Base-by-base conservation (phyloP, 2,113 vertebrate genomes). In the Paedocypris sp. region DNA sequence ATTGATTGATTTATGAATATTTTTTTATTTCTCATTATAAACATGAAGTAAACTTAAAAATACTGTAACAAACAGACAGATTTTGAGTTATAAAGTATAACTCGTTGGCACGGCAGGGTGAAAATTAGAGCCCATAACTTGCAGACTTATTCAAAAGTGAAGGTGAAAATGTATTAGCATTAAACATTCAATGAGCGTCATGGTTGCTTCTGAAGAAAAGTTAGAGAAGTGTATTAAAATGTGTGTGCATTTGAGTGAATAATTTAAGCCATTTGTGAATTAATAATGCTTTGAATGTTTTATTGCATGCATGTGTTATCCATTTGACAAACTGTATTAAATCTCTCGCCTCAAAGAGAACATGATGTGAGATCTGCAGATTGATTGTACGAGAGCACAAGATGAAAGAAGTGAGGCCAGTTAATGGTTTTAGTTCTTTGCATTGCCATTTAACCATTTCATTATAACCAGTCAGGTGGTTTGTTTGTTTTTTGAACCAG, bases 221-320 rank as follows among this genome's bases (percentile, higher is more conserved):
- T 74, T 75, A 69, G 51, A 77, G 73, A 78, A 79, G 78, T 80
- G 73, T 77, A 72, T 82, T 73, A 70, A 80, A 81, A 53, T 66
- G 42, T 18, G 51, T 76, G 69, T 78, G 78, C 74, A 73, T 77
- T 79, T 67, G 67, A 64, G 64, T 84, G 11, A 81, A 83, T 83
- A 71, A 82, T 83, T 77, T 68, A 82, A 51, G 26, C 16, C 62
- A 29, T 45, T 73, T 73, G 75, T 83, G 70, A 84, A 84, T 81
- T 80, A 82, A 78, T 78, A 45, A 83, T 82, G 69, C 42, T 62
- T 62, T 72, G 54, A 62, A 75, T 75, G 50, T 67, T 42, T 79
- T 68, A 75, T 74, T 79, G 76, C 76, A 77, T 82, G 77, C 72
- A 73, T 66, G 51, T 77, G 64, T 67, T 73, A 57, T 65, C 50